Conservation (phyloP, 2,113 vertebrate species). For the Esox niger region DNA sequence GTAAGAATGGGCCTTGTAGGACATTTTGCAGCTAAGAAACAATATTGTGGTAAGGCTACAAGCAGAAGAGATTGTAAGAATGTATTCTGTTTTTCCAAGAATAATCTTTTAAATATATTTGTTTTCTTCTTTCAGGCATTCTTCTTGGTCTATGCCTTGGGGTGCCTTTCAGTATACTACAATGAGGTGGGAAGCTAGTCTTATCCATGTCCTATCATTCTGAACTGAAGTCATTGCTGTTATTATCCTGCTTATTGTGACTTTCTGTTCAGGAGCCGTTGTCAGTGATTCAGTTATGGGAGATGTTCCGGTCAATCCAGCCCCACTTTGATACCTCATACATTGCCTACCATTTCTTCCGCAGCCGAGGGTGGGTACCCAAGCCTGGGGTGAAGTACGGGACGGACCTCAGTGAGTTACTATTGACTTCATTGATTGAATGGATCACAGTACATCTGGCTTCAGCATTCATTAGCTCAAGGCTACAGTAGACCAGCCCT, state of each 20-base stretch:
- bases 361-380: conserved; percentile 90
- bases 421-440: background rate
- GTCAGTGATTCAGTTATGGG: conserved; percentile 81
- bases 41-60: too few species aligned
- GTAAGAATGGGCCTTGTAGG: too few species aligned
- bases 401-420: conserved; percentile 83
- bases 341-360: conserved; percentile 88
- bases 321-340: conserved; percentile 82
- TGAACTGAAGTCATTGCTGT: background rate
- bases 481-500: too few species aligned
- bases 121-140: conserved; percentile 79
- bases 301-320: conserved; percentile 68
- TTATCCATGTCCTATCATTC: background rate
- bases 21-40: too few species aligned
- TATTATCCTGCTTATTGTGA: conserved; percentile 8
- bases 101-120: background rate
- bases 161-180: conserved; percentile 83
- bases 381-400: conserved; percentile 93
- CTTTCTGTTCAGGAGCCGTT: conserved; percentile 71
- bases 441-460: too few species aligned
- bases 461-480: too few species aligned
- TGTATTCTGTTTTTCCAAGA: background rate
- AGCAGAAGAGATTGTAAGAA: too few species aligned
- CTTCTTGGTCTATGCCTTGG: conserved; percentile 90
- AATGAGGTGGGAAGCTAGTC: conserved; percentile 73